Evolutionary conservation across 23 tunicate species (phyloP), one percentile per base, ranked within the genome.

Genomic region (Phallusia fumigata): DNA sequence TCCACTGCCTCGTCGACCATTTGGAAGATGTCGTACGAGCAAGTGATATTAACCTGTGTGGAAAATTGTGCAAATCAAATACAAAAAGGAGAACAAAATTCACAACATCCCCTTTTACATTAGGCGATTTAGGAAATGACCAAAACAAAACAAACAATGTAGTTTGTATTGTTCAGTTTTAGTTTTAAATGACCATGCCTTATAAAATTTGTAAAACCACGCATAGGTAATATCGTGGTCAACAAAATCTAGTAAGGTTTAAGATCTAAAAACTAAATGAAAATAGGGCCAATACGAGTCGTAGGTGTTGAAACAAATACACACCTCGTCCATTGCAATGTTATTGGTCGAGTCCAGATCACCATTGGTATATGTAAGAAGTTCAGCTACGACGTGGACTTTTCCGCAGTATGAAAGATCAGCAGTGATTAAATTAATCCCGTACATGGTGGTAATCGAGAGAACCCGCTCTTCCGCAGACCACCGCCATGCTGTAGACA

Each of bases 11-110:
- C 45, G 53, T 86, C 84, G 12, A 65, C 26, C 36, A 86, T 80
- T 86, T 86, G 90, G 53, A 86, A 80, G 18, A 86, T 51, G 52
- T 86, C 90, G 35, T 28, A 64, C 31, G 77, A 73, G 52, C 90
- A 86, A 40, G 31, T 73, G 52, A 65, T 73, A 21, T 80, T n/a
- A 65, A 80, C 21, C 90, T 86, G 75, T 1, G 31, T 36, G 58
- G 13, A 75, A 31, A 75, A 35, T 72, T 28, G n/a, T 49, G 73
- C 83, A 32, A 74, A 0, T 81, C 32, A 5, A 81, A 11, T n/a
- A 83, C 35, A 21, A 83, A 0, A 49, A 33, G 30, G 12, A 33
- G 16, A 31, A 13, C 1, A 74, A 10, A 11, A 40, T 40, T 40
- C 8, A 40, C 47, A 40, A 40, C 5, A 40, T 10, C n/a, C n/a